Percentiles rank a stretch among this genome's conserved stretches.
Conservation (phyloP, 2,888 invertebrate genomes). For the Xestoiulus laeticollis region DNA sequence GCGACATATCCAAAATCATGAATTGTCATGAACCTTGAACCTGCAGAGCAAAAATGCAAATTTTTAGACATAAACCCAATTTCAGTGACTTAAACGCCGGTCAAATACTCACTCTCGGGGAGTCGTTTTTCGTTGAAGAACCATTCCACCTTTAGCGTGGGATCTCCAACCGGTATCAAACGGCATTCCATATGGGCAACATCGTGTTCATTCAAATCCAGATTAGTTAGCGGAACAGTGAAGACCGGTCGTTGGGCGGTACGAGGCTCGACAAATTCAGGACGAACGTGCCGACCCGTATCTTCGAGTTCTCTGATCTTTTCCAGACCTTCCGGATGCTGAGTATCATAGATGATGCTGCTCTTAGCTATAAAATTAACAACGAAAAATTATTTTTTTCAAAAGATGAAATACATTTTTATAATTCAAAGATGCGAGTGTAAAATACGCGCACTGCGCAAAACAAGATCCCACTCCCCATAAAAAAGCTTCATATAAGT, state of each 20-base stretch:
- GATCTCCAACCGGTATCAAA: constrained; percentile 90
- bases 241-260: constrained; percentile 93
- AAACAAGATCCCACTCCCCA: no score
- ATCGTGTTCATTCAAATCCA: constrained; percentile 84
- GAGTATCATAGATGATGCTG: constrained; percentile 85
- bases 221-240: constrained; percentile 86
- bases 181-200: constrained; percentile 93
- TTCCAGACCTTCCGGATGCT: constrained; percentile 86
- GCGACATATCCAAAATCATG: constrained; percentile 98
- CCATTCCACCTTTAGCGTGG: constrained; percentile 90
- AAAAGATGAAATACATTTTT: not conserved
- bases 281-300: constrained; percentile 78
- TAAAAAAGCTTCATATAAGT: no score
- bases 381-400: no score
- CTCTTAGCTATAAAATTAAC: constrained; percentile 64
- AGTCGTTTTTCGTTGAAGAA: constrained; percentile 91
- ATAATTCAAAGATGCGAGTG: not conserved
- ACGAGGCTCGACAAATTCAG: constrained; percentile 77
- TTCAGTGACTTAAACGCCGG: constrained; percentile 89
- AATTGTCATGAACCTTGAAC: constrained; percentile 90
- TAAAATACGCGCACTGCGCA: no score
- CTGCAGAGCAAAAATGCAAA: no score
- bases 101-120: constrained; percentile 68
- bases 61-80: not conserved
- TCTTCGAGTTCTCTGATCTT: constrained; percentile 89